A percentile compares a stretch with the other conserved stretches of the same genome.
phyloP scores from a whole-genome alignment of 2,113 vertebrate species.

The Mionectes macconnelli region DNA sequence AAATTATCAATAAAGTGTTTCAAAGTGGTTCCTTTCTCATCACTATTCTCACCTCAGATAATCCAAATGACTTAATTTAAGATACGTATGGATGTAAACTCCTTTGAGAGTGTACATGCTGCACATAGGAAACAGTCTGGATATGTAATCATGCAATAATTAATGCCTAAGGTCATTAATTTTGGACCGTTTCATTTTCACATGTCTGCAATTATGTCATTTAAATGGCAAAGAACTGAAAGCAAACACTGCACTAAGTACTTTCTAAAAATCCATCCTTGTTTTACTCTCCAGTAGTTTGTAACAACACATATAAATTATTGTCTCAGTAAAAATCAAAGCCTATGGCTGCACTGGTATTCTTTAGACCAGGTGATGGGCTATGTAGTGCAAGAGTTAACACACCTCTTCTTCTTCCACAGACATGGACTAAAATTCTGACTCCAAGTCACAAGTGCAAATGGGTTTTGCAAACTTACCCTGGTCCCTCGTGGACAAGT shows the following conservation, averaged over 20 bases:
- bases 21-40: background rate
- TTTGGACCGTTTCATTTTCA: background rate
- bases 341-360: background rate
- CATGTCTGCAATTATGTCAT: background rate
- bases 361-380: background rate
- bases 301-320: background rate
- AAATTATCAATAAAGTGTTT: background rate
- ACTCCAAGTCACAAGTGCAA: background rate
- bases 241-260: background rate
- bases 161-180: background rate
- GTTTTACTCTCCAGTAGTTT: background rate
- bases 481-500: background rate
- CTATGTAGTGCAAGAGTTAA: background rate
- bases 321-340: background rate
- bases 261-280: background rate
- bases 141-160: background rate
- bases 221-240: background rate
- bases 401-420: background rate
- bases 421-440: background rate
- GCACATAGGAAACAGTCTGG: background rate
- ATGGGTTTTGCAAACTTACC: background rate
- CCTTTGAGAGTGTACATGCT: background rate
- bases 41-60: background rate
- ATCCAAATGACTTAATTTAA: background rate
- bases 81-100: background rate